Percentiles rank a stretch among this genome's conserved stretches.
These are phyloP conservation scores for Dolichoris vasculosae DNA, from an alignment of 1,140 invertebrate genomes.

Conservation along the genomic window DNA sequence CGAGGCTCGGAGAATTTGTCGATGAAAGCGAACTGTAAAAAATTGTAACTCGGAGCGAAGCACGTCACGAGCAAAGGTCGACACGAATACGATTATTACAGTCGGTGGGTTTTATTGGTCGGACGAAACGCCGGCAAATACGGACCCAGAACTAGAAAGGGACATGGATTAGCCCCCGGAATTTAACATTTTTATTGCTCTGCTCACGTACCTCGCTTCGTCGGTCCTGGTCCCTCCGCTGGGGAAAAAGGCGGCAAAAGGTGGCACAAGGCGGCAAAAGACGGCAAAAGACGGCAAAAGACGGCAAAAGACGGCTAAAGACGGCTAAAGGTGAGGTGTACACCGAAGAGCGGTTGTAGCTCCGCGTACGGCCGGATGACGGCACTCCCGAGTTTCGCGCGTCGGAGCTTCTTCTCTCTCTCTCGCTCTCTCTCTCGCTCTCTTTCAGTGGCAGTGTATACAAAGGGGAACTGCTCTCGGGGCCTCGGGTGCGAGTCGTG, in stretches of 20 bases:
- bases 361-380: constrained; percentile 8
- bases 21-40: background rate
- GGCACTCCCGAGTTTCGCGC: constrained; percentile 34
- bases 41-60: background rate
- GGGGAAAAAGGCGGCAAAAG: constrained; percentile 45
- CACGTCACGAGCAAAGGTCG: background rate
- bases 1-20: background rate
- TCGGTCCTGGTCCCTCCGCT: constrained; percentile 15
- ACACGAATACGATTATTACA: background rate
- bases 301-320: constrained; percentile 47
- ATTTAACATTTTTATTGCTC: constrained; percentile 51
- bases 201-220: constrained; percentile 10
- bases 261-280: too few relatives aligned
- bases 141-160: background rate
- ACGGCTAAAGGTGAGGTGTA: constrained; percentile 41
- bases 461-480: constrained; percentile 58
- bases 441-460: constrained; percentile 48
- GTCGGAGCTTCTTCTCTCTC: constrained; percentile 42
- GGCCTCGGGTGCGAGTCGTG: constrained; percentile 60
- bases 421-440: constrained; percentile 35
- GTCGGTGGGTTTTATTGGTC: background rate
- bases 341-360: background rate
- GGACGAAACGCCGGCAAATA: background rate
- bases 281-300: constrained; percentile 46
- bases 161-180: constrained; percentile 17